Percentiles rank a stretch among this genome's conserved stretches.
Conservation (phyloP, 2,113 vertebrate species). For the Phalacrocorax carbo region DNA sequence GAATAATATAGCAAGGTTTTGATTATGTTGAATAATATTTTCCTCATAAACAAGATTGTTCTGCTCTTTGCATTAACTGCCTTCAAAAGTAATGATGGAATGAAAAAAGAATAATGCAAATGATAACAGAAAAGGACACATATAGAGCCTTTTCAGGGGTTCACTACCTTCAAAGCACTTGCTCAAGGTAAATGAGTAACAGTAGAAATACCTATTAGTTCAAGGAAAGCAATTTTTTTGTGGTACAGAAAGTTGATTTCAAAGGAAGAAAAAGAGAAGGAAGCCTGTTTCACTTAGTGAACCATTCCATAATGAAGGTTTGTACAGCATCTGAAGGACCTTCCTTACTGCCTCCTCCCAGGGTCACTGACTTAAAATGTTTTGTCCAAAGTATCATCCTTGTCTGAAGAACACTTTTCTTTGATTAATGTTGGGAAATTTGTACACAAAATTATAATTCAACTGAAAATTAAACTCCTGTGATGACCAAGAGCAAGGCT, state of each 20-base stretch:
- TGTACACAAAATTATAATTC: not conserved
- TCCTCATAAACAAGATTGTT: conserved; percentile 15
- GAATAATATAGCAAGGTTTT: conserved; percentile 41
- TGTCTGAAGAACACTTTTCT: not conserved
- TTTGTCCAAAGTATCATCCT: not conserved
- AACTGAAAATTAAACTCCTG: not conserved
- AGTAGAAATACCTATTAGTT: not conserved
- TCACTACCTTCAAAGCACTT: not conserved
- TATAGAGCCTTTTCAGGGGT: not conserved
- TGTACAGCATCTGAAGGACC: not conserved
- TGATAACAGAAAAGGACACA: not conserved
- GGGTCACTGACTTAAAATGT: not conserved
- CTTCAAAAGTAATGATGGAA: not conserved
- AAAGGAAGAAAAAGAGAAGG: not conserved
- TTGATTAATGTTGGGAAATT: not conserved
- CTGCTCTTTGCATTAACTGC: not conserved
- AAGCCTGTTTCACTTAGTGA: not conserved
- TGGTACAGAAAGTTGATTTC: not conserved
- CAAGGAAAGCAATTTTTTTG: not conserved
- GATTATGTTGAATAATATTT: conserved; percentile 6
- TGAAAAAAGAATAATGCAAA: not conserved
- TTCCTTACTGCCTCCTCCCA: not conserved
- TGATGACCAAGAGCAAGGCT: not conserved
- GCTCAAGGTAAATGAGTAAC: not conserved
- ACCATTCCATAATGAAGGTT: not conserved